Percentiles rank a stretch among this genome's conserved stretches.
phyloP scores from a whole-genome alignment of 2,113 vertebrate species.

The Tauraco erythrolophus region DNA sequence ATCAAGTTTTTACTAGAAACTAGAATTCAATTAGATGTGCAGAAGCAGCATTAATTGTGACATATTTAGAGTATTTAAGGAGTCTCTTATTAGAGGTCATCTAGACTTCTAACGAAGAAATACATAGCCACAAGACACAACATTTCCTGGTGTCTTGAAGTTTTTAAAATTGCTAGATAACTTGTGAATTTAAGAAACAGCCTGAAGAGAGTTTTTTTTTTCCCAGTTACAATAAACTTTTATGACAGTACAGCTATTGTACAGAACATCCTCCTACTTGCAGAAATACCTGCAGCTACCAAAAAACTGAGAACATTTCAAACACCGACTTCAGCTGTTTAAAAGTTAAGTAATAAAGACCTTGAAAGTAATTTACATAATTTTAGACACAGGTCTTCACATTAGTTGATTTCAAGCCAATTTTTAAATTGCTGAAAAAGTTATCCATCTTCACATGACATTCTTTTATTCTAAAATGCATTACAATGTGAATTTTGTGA shows the following conservation, averaged over 20 bases:
- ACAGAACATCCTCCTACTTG: neutral
- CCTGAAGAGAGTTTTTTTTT: neutral
- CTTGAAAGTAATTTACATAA: neutral
- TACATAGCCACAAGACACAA: neutral
- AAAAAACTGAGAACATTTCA: neutral
- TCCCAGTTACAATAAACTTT: neutral
- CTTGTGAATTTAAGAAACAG: neutral
- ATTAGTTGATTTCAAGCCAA: neutral
- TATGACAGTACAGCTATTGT: neutral
- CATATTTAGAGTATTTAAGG: neutral
- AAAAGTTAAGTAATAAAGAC: neutral
- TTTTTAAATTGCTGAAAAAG: neutral
- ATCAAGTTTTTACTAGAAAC: neutral
- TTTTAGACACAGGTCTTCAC: neutral
- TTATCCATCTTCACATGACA: neutral
- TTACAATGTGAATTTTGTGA: neutral
- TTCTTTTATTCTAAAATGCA: neutral
- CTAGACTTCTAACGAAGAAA: neutral
- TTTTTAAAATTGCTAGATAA: neutral
- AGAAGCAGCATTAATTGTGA: neutral
- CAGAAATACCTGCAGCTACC: neutral
- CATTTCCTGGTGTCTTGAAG: neutral
- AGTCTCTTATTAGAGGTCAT: neutral
- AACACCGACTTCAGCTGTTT: neutral
- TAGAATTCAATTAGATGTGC: neutral